Evolutionary conservation across 2,888 invertebrate species (phyloP), one percentile per base, ranked within the genome.

Genomic region (Tinea trinotella): DNA sequence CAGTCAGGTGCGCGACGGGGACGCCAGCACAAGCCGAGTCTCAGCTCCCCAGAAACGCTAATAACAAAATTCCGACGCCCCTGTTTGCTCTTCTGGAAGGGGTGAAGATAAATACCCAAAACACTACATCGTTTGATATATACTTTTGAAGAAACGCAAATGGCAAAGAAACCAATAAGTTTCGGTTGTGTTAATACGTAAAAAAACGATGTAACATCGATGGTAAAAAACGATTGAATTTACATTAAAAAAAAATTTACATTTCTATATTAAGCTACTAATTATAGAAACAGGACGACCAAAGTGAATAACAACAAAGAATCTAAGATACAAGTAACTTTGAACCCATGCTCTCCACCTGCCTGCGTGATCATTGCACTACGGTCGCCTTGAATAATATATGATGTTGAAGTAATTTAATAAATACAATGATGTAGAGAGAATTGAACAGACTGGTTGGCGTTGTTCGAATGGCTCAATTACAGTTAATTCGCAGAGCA

Each of bases 61-160:
- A 84, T 85, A 85, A 84, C 84, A 77, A 85, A 83, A 85, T 84
- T 85, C 85, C 85, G 67, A 74, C 76, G 73, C 75, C 76, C 75
- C 76, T 78, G 81, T 84, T 83, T 81, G 78, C 77, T 78, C 71
- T 77, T 75, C 67, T 66, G 71, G 74, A 76, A 79, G 77, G 83
- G 83, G 82, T 81, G 82, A 83, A 83, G 79, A 83, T 79, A 80
- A 76, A 84, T 83, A 76, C 76, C 73, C 67, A 64, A 68, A 24
- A 50, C 12, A 20, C 20, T 50, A 20, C 50, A 15, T 50, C 10
- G 24, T 12, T 19, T 19, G 24, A 50, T 15, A 24, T 46, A n/a
- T 18, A 10, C 4, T 50, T 24, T 50, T 2, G 2, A 3, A n/a
- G 13, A 50, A 18, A n/a, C 17, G 19, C 30, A 7, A 30, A 30